Evolutionary conservation across 1,140 invertebrate species (phyloP), one percentile per base, ranked within the genome.

Genomic region (Orchesella cincta): DNA sequence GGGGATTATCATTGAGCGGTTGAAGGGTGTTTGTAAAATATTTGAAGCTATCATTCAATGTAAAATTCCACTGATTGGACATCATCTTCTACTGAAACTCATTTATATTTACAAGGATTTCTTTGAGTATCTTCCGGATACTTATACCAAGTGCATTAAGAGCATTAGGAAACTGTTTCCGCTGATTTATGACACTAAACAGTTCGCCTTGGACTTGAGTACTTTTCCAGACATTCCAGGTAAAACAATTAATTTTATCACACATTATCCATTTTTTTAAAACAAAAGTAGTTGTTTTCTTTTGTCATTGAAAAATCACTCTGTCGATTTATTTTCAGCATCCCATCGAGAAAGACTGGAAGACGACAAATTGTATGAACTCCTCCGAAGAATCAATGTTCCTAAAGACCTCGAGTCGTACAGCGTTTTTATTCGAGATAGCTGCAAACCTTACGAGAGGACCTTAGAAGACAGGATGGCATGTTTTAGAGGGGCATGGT

Each of bases 71-170:
- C 33, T 73, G 8, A 28, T 73, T 73, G 71, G 71, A 39, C 71
- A 73, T 46, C 2, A 73, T 46, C 26, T 73, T 12, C 23, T 73
- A 14, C 23, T 73, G 5, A 73, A 73, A 26, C 20, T 73, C 3
- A 36, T 73, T 3, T 51, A 39, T 16, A 46, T 73, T 5, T 73
- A 39, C 39, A 73, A 73, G 29, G 71, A 73, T 28, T 73, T 73
- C 26, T n/a, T 73, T 35, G 71, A 73, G 35, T 73, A 46, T 73
- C 71, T 73, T 73, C 71, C 71, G 20, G 39, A 73, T 35, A 39
- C 71, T 2, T 73, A 73, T 46, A 5, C 36, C 1, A 35, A 73
- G 23, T 73, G 8, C 23, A 5, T 67, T 33, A 29, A 67, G 5
- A 67, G 33, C 26, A 29, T 67, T 5, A 5, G 28, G 31, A 67